phyloP scores from a whole-genome alignment of 2,113 vertebrate genomes.

The Atlantisia rogersi region DNA sequence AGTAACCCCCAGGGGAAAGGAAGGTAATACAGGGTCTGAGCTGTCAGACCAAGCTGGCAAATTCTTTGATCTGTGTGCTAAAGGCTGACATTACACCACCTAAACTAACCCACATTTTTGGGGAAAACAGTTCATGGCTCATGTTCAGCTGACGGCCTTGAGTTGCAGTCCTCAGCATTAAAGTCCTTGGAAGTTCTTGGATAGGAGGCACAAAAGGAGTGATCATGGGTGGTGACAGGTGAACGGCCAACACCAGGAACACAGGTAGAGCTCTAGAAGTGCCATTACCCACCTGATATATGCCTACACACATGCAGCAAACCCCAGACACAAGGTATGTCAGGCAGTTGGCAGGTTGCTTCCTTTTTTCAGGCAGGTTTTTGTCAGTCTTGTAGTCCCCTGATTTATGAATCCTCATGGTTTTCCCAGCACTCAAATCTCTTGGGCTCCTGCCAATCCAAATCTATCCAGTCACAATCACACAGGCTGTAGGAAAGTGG shows the following conservation, averaged over 20 bases:
- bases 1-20: neutral
- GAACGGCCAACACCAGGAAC: neutral
- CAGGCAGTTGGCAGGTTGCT: neutral
- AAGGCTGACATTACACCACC: neutral
- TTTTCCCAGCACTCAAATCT: neutral
- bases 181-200: neutral
- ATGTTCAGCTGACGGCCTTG: neutral
- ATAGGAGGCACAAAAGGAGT: neutral
- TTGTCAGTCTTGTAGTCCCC: neutral
- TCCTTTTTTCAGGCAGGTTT: neutral
- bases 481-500: neutral
- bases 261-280: neutral
- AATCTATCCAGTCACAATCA: neutral
- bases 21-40: neutral
- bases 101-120: neutral
- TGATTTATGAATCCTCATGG: neutral
- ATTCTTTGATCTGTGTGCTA: neutral
- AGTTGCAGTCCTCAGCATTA: neutral
- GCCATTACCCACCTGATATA: neutral
- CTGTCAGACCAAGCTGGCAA: neutral
- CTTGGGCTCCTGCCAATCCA: neutral
- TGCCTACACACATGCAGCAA: neutral
- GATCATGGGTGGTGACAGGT: neutral
- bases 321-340: accelerated
- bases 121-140: neutral